Evolutionary conservation across 2,888 invertebrate species (phyloP), one percentile per base, ranked within the genome.

Genomic region (Lasioglossum oenotherae): DNA sequence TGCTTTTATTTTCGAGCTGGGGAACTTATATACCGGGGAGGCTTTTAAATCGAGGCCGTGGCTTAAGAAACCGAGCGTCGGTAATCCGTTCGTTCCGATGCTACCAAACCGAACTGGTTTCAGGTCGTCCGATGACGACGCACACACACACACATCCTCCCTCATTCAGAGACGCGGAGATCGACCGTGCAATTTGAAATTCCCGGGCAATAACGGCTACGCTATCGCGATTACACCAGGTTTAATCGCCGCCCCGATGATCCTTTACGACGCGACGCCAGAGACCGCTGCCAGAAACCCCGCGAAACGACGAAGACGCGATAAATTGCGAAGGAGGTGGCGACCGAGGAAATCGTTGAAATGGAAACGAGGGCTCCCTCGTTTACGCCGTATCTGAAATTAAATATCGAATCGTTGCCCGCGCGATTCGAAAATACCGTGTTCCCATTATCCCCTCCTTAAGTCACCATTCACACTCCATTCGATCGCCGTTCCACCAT

Each of bases 41-140:
- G 85, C 83, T 81, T 89, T 89, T 85, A 87, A 89, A 89, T 88
- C 85, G 88, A 71, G 64, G 64, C 64, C 74, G n/a, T 67, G 73
- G 78, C 85, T 86, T 82, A 83, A 88, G 89, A 87, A 89, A 89
- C 84, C 82, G 84, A 84, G 87, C 89, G 84, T 89, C 76, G 85
- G 80, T 89, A 90, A 89, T 89, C 88, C 89, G 82, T 80, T 75
- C 75, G 82, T 71, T 80, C 81, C 38, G 84, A 80, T 57, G 79
- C 83, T 85, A 85, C 85, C 86, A 85, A 89, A 89, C 89, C 87
- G 85, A 85, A 89, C 86, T 89, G 89, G 86, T 89, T 89, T 85
- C 76, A 44, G 31, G 44, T 2, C 67, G 31, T 49, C 53, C 38
- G 27, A 49, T 19, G 57, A n/a, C 44, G 8, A 10, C 23, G 8